phyloP scores from a whole-genome alignment of 2,113 vertebrate genomes.

The Chamaetylas fuelleborni region DNA sequence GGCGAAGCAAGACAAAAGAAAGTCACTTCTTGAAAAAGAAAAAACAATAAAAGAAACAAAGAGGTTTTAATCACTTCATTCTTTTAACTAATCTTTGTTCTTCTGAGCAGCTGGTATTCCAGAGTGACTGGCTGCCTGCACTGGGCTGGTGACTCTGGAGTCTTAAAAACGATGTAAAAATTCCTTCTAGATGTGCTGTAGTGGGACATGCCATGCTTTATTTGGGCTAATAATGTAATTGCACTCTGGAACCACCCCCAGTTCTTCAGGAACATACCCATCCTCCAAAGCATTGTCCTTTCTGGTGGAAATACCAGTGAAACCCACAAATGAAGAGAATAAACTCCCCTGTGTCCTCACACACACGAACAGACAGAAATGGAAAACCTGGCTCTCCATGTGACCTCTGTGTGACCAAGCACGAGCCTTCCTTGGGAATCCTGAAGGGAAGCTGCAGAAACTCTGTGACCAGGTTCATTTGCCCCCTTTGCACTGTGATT shows the following conservation, averaged over 20 bases:
- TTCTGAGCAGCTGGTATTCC: not conserved
- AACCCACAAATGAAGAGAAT: not conserved
- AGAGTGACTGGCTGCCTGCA: not conserved
- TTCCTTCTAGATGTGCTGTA: not conserved
- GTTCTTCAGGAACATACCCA: not conserved
- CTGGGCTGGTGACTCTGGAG: not conserved
- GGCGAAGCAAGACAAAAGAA: not conserved
- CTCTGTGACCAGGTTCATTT: not conserved
- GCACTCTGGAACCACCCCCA: slow-evolving; percentile 31
- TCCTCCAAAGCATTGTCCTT: not conserved
- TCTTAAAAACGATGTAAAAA: not conserved
- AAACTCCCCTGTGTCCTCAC: not conserved
- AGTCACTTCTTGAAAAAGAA: not conserved
- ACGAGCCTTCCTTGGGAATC: not conserved
- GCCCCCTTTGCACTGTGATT: not conserved
- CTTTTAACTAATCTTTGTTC: not conserved
- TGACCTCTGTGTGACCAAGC: not conserved
- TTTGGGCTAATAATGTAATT: not conserved
- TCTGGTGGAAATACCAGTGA: not conserved
- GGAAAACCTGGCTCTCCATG: not conserved
- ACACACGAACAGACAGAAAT: not conserved
- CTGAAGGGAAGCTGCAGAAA: not conserved
- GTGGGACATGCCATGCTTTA: not conserved
- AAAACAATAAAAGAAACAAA: not conserved
- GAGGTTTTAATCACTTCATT: not conserved